phyloP scores from a whole-genome alignment of 1,140 invertebrate species.

The Psilanteris sp. region DNA sequence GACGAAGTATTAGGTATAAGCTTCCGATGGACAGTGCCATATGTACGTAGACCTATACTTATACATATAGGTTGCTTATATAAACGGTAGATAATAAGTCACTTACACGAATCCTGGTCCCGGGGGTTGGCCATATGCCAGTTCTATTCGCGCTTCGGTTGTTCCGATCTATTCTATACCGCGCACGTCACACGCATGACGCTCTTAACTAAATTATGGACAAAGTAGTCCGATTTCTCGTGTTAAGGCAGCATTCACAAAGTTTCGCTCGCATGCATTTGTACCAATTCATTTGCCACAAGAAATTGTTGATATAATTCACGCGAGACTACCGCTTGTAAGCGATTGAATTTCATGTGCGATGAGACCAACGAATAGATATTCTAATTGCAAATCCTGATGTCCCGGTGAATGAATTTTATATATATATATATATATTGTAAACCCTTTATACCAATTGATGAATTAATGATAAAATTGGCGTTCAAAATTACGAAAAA shows the following conservation, averaged over 20 bases:
- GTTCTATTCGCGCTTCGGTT: conserved; percentile 79
- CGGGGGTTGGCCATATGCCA: conserved; percentile 75
- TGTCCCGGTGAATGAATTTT: too few species aligned
- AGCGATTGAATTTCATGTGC: conserved; percentile 42
- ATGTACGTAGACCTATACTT: conserved; percentile 56
- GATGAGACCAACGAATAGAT: conserved; percentile 5
- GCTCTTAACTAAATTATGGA: conserved; percentile 80
- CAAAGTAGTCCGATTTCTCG: conserved; percentile 75
- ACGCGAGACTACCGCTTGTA: conserved; percentile 16
- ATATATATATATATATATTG: too few species aligned
- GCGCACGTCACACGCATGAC: conserved; percentile 78
- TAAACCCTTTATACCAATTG: too few species aligned
- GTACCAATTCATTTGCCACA: conserved; percentile 58
- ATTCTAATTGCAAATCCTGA: conserved; percentile 18
- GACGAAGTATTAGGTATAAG: conserved; percentile 58
- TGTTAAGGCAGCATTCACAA: conserved; percentile 64
- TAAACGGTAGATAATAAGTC: conserved; percentile 79
- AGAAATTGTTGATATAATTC: conserved; percentile 60
- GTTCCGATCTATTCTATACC: conserved; percentile 79
- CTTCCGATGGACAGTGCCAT: conserved; percentile 59
- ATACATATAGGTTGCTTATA: conserved; percentile 67
- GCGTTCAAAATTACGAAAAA: too few species aligned
- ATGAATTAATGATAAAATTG: too few species aligned
- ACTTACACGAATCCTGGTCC: conserved; percentile 72
- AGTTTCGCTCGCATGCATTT: conserved; percentile 60